phyloP scores from a whole-genome alignment of 2,113 vertebrate species.

The Xiphophorus maculatus region DNA sequence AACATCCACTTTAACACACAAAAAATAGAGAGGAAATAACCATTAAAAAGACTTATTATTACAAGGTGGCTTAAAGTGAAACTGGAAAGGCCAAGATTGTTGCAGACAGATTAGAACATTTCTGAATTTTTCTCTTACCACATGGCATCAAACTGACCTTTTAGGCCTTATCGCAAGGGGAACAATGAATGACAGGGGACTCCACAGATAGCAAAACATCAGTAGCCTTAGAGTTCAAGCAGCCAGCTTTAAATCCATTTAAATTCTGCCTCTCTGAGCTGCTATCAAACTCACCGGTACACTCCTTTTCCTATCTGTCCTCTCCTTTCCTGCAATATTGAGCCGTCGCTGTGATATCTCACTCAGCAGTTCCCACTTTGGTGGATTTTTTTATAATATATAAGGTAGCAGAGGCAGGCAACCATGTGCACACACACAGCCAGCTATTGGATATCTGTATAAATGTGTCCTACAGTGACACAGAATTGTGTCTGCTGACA shows the following conservation, averaged over 20 bases:
- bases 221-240: conserved; percentile 42
- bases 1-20: not conserved
- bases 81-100: not conserved
- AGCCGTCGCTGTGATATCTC: conserved; percentile 39
- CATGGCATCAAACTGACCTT: conserved; percentile 21
- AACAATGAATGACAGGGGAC: conserved; percentile 4
- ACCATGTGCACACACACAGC: not conserved
- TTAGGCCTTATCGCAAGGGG: not conserved
- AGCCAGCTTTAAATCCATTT: conserved; percentile 51
- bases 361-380: conserved; percentile 47
- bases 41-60: not conserved
- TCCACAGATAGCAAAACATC: conserved; percentile 24
- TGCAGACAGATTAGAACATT: conserved; percentile 23
- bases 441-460: conserved; percentile 31
- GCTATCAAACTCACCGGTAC: conserved; percentile 27
- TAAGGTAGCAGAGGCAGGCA: conserved; percentile 9
- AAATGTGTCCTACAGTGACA: conserved; percentile 37
- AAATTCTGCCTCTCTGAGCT: conserved; percentile 40
- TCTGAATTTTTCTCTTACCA: conserved; percentile 8
- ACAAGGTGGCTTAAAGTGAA: conserved; percentile 2
- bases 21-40: not conserved
- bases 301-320: conserved; percentile 18
- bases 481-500: conserved; percentile 35
- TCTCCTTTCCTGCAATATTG: conserved; percentile 21
- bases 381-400: conserved; percentile 28